Base-by-base conservation (phyloP, 2,113 vertebrate genomes). In the Pampusana beccarii region DNA sequence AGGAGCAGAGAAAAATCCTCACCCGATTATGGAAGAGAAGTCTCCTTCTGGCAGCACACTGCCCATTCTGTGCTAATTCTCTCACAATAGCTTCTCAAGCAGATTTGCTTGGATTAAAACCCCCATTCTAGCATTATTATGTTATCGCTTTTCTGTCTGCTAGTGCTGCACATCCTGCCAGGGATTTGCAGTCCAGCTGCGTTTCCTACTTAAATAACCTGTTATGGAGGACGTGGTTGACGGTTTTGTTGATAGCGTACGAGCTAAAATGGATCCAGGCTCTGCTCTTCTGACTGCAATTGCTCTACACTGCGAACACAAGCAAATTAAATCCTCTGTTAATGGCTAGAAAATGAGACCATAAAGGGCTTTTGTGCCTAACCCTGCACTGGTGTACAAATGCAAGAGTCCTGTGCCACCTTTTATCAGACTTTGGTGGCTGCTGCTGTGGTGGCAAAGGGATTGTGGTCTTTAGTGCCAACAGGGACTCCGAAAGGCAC, bases 101-200 rank as follows among this genome's bases (percentile, higher is more conserved):
- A 95, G 91, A 93, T 94, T 92, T 96, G 66, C 81, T 91, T 73
- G 72, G 92, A 93, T 93, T 96, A 96, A 92, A 92, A 81, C 11
- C 70, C 73, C 67, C 66, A 44, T 91, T 85, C 74, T 71, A 38
- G 54, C 48, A 64, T 92, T 90, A 64, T 85, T 80, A 50, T 79
- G 90, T 91, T 95, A 74, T 78, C 77, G 61, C 92, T 93, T 86
- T 44, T 82, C 86, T 91, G 77, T 77, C 83, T 80, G 91, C 81
- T 58, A 36, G 75, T 46, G 53, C 85, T 83, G 64, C 65, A 65
- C 4, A 3, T 64, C 58, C 94, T 93, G 92, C 88, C 60, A 86
- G 81, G 71, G 85, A 54, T 94, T 96, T 94, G 66, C 79, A 70
- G 44, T 67, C 88, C 86, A 96, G 95, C 88, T 93, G 93, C 5